A percentile compares a stretch with the other conserved stretches of the same genome.
phyloP scores from a whole-genome alignment of 2,888 invertebrate genomes.

The Venusia cambrica region DNA sequence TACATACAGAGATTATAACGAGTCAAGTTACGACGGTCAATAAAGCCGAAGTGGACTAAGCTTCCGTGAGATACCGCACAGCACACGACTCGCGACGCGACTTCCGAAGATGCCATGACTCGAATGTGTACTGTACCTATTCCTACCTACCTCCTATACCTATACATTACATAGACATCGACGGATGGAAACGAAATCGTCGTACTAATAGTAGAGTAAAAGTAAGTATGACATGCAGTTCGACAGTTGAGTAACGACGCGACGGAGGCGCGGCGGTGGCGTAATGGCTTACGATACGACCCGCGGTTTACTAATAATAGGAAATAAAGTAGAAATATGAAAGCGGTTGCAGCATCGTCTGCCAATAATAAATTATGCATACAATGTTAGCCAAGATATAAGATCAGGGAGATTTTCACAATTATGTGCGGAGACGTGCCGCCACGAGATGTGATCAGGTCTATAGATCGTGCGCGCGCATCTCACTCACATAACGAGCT shows the following conservation, averaged over 20 bases:
- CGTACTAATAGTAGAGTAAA: conserved; percentile 9
- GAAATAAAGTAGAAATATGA: conserved; percentile 33
- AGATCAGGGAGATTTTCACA: conserved; percentile 21
- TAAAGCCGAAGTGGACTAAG: conserved; percentile 8
- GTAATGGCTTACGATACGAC: conserved; percentile 24
- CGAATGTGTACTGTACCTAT: conserved; percentile 5
- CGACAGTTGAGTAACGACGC: conserved; percentile 28
- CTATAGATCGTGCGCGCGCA: conserved; percentile 41
- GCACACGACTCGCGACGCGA: no score
- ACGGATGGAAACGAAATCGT: conserved; percentile 7
- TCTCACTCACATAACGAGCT: conserved; percentile 47
- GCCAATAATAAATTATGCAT: conserved; percentile 25
- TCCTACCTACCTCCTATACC: no score
- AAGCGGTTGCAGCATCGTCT: conserved; percentile 27
- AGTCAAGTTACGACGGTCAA: conserved; percentile 10
- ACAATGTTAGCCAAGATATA: conserved; percentile 22
- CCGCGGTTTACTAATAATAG: conserved; percentile 38
- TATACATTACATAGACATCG: no score
- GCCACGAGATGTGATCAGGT: conserved; percentile 27
- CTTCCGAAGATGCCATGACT: conserved; percentile 14
- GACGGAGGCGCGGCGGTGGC: no score
- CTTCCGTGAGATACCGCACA: conserved; percentile 15
- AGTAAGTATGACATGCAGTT: conserved; percentile 25
- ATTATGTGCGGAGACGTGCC: conserved; percentile 22
- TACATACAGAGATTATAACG: conserved; percentile 8